A percentile compares a stretch with the other conserved stretches of the same genome.
Conservation (phyloP, 1,140 invertebrate species). For the Polypedilum pembai region DNA sequence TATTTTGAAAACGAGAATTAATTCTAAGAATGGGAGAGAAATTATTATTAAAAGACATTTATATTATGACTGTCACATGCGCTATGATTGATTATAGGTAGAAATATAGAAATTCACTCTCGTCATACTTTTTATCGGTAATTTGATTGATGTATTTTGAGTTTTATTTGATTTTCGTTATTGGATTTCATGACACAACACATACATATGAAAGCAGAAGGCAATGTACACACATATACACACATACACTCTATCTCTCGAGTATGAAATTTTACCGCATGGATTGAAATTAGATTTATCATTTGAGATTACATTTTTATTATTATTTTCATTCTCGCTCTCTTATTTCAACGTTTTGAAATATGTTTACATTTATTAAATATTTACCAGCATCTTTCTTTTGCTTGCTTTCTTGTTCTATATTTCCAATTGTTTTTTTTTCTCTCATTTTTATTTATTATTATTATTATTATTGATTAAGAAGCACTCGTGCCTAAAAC, state of each 20-base stretch:
- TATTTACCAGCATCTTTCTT: conserved; percentile 17
- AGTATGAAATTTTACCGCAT: not conserved
- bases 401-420: not conserved
- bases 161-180: conserved; percentile 19
- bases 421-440: not conserved
- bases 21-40: not conserved
- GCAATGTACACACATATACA: not conserved
- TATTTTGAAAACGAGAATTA: not conserved
- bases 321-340: not conserved
- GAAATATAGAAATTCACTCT: too few relatives aligned
- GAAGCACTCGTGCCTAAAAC: conserved; percentile 1
- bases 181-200: conserved; percentile 6
- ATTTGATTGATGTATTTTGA: conserved; percentile 19
- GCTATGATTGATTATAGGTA: conserved; percentile 9
- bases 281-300: conserved; percentile 18
- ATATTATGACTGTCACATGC: conserved; percentile 9
- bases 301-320: conserved; percentile 18
- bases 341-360: not conserved
- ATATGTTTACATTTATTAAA: not conserved
- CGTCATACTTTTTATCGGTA: conserved; percentile 15
- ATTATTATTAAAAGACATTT: not conserved
- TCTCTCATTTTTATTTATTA: not conserved
- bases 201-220: not conserved
- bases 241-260: not conserved
- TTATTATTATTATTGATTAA: conserved; percentile 19